Evolutionary conservation across 2,113 vertebrate species (phyloP).

Genomic region (Cyphomyrus discorhynchus): DNA sequence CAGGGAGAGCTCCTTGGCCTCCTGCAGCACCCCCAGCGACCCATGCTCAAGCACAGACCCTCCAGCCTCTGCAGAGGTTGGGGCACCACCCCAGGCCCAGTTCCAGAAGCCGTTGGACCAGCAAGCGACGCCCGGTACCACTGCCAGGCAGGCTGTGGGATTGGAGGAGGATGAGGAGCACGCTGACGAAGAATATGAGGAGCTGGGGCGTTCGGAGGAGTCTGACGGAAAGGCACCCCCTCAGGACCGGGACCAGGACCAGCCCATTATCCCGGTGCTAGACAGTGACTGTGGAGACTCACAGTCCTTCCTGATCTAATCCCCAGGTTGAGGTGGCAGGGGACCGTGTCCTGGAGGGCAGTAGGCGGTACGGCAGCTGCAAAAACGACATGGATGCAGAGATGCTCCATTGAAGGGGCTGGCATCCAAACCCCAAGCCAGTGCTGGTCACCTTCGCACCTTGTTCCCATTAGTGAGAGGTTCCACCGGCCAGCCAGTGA

Average conservation of each 20-base stretch:
- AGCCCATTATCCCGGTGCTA: slow-evolving; percentile 64
- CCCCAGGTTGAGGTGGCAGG: slow-evolving; percentile 12
- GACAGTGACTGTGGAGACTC: slow-evolving; percentile 77
- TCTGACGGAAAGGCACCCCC: slow-evolving; percentile 55
- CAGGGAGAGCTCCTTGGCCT: slow-evolving; percentile 42
- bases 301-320: slow-evolving; percentile 70
- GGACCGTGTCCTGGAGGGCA: background rate
- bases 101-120: slow-evolving; percentile 57
- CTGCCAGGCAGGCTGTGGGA: slow-evolving; percentile 27
- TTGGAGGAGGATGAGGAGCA: slow-evolving; percentile 59
- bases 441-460: background rate
- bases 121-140: slow-evolving; percentile 47
- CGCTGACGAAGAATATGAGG: slow-evolving; percentile 72
- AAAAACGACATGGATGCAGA: slow-evolving; percentile 51
- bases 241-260: slow-evolving; percentile 65
- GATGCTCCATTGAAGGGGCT: slow-evolving; percentile 41
- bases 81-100: slow-evolving; percentile 76
- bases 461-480: background rate
- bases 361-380: slow-evolving; percentile 33
- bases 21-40: slow-evolving; percentile 63
- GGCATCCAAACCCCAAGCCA: slow-evolving; percentile 19
- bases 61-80: slow-evolving; percentile 59
- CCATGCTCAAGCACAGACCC: slow-evolving; percentile 73
- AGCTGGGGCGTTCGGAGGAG: slow-evolving; percentile 71
- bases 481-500: background rate